These are phyloP conservation scores for Buathra laborator DNA, from an alignment of 2,888 invertebrate genomes.

Conservation along the genomic window DNA sequence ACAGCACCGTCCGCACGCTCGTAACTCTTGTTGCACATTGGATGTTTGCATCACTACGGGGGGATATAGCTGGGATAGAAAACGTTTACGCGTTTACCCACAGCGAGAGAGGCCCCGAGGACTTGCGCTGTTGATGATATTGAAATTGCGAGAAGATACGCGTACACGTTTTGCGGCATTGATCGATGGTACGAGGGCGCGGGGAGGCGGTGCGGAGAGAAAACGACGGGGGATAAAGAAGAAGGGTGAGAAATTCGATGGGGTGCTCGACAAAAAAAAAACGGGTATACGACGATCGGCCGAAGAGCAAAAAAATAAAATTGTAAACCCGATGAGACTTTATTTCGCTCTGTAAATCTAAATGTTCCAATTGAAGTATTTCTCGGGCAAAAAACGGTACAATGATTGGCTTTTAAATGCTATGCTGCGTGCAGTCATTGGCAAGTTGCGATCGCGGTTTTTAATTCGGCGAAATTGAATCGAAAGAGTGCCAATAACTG, in stretches of 20 bases:
- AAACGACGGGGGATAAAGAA: constrained; percentile 1
- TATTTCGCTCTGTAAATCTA: neutral
- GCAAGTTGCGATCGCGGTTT: neutral
- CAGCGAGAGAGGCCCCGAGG: constrained; percentile 20
- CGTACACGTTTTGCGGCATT: constrained; percentile 31
- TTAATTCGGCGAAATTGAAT: neutral
- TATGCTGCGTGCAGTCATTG: neutral
- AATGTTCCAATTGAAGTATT: neutral
- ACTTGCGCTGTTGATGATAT: constrained; percentile 56
- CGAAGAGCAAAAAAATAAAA: neutral
- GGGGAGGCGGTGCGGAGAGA: neutral
- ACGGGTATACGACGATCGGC: neutral
- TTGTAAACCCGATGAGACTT: too few relatives aligned
- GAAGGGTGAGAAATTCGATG: constrained; percentile 38
- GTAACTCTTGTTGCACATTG: constrained; percentile 28
- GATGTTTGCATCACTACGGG: constrained; percentile 26
- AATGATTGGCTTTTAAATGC: neutral
- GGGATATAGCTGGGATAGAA: neutral
- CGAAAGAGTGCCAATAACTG: constrained; percentile 7
- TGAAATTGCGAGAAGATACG: constrained; percentile 32
- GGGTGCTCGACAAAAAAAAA: constrained; percentile 36
- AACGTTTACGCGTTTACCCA: constrained; percentile 1
- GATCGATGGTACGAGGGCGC: constrained; percentile 27
- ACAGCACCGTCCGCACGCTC: neutral
- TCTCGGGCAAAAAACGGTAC: neutral